phyloP scores from a whole-genome alignment of 2,888 invertebrate genomes.

The Drosophila helvetica region DNA sequence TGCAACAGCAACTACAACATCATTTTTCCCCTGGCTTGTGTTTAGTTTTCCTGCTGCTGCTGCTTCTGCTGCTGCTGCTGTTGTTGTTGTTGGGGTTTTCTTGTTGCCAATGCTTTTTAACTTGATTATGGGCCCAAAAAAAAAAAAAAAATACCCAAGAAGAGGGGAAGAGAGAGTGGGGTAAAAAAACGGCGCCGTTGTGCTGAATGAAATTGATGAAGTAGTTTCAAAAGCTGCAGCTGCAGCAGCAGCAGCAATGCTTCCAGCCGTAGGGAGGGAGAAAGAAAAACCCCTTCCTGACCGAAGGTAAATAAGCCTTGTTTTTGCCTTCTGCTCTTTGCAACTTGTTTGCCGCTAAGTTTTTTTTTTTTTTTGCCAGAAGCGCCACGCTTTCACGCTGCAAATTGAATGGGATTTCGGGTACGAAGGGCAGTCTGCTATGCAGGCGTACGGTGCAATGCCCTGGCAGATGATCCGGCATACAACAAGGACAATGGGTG shows the following conservation, averaged over 20 bases:
- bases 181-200: constrained; percentile 47
- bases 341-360: constrained; percentile 67
- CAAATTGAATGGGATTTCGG: constrained; percentile 72
- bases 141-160: constrained; percentile 23
- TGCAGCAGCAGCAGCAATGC: constrained; percentile 13
- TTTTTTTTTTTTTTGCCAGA: constrained; percentile 30
- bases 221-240: constrained; percentile 62
- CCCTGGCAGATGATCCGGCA: constrained; percentile 24
- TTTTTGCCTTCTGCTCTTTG: constrained; percentile 69
- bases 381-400: constrained; percentile 47
- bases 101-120: constrained; percentile 71
- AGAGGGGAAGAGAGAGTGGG: neutral
- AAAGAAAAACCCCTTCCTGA: constrained; percentile 41
- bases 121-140: constrained; percentile 65
- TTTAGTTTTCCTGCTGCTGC: constrained; percentile 17
- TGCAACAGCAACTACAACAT: constrained; percentile 31
- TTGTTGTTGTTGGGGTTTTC: constrained; percentile 16
- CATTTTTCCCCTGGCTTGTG: constrained; percentile 18
- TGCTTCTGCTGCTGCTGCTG: constrained; percentile 10
- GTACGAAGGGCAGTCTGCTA: constrained; percentile 18
- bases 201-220: constrained; percentile 76
- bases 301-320: constrained; percentile 58
- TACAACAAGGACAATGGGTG: constrained; percentile 34
- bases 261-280: neutral
- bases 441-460: constrained; percentile 65